phyloP scores from a whole-genome alignment of 2,113 vertebrate species.

The zebrafish (Danio rerio) region GRCz12tu NC_133180.1:28960501-28961000 shows the following conservation, averaged over 20 bases:
- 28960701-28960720: slow-evolving; percentile 93
- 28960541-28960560: slow-evolving; percentile 76
- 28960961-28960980: slow-evolving; percentile 91
- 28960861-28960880: slow-evolving; percentile 77
- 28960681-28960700: slow-evolving; percentile 86
- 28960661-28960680: slow-evolving; percentile 78
- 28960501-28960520: slow-evolving; percentile 92
- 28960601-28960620: no score
- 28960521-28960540: slow-evolving; percentile 90
- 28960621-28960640: slow-evolving; percentile 87
- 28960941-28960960: slow-evolving; percentile 89
- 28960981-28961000: slow-evolving; percentile 88
- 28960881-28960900: slow-evolving; percentile 95
- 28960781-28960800: slow-evolving; percentile 85
- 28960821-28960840: not conserved
- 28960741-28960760: slow-evolving; percentile 93
- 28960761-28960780: slow-evolving; percentile 91
- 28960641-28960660: slow-evolving; percentile 78
- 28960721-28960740: slow-evolving; percentile 83
- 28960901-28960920: slow-evolving; percentile 84
- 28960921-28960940: slow-evolving; percentile 93
- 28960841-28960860: not conserved
- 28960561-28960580: not conserved
- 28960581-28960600: not conserved
- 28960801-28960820: not conserved